A percentile compares a stretch with the other conserved stretches of the same genome.
These are phyloP conservation scores for Sternotherus odoratus DNA, from an alignment of 2,797 vertebrate species.

Conservation along the genomic window DNA sequence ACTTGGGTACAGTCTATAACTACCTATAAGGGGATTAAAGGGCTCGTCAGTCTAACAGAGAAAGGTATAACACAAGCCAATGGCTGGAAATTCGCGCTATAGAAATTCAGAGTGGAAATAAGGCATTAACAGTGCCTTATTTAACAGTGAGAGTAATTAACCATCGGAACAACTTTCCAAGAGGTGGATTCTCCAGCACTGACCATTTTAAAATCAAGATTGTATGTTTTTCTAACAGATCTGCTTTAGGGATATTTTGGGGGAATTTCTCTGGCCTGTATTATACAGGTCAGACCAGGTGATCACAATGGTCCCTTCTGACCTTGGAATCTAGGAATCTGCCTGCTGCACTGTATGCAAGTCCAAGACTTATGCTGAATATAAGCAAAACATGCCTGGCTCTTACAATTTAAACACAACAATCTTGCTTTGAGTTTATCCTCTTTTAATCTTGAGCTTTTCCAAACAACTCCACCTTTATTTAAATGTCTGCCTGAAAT, in stretches of 20 bases:
- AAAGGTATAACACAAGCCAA: not conserved
- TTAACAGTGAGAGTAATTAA: not conserved
- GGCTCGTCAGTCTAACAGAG: not conserved
- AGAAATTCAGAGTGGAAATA: not conserved
- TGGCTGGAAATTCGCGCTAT: not conserved
- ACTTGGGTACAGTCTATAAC: not conserved
- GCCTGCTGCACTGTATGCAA: not conserved
- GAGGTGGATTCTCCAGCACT: not conserved
- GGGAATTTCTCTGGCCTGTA: not conserved
- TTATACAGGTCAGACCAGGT: not conserved
- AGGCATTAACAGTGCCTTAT: not conserved
- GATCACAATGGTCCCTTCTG: not conserved
- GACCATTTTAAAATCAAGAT: not conserved
- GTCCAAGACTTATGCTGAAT: accelerated
- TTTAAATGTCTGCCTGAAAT: accelerated
- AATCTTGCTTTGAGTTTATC: not conserved
- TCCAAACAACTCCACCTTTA: not conserved
- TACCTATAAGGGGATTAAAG: not conserved
- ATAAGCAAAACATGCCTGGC: not conserved
- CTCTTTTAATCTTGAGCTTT: not conserved
- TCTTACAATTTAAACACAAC: not conserved
- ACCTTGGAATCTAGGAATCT: not conserved
- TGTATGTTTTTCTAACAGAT: not conserved
- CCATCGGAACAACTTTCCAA: not conserved
- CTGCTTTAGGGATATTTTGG: not conserved